Conservation (phyloP, 2,113 vertebrate genomes). For the Limnothrissa miodon region DNA sequence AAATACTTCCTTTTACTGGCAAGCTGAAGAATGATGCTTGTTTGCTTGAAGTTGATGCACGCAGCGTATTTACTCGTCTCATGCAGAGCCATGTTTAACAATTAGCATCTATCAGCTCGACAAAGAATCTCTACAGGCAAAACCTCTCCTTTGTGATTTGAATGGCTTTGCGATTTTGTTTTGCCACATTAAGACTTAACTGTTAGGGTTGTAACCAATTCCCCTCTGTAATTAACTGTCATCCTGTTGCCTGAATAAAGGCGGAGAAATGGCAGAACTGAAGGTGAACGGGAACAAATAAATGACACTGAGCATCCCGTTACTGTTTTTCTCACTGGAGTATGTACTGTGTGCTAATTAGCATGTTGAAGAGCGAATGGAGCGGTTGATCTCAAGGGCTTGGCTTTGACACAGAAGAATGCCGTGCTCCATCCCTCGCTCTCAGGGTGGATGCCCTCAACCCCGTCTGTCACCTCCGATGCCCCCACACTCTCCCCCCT, state of each 20-base stretch:
- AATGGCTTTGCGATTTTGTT: conserved; percentile 52
- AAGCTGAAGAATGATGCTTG: background rate
- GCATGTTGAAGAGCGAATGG: background rate
- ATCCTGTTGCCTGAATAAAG: conserved; percentile 49
- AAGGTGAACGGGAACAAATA: conserved; percentile 25
- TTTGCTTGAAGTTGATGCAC: conserved; percentile 22
- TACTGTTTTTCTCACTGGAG: background rate
- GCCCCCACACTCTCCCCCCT: conserved; percentile 28
- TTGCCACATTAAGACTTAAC: conserved; percentile 55
- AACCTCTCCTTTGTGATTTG: conserved; percentile 36
- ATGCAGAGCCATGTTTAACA: conserved; percentile 47
- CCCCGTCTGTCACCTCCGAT: conserved; percentile 28
- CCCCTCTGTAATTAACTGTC: conserved; percentile 61
- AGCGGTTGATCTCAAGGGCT: background rate
- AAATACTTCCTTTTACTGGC: background rate
- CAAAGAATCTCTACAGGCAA: conserved; percentile 34
- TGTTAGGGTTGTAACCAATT: conserved; percentile 44
- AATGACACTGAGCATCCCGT: background rate
- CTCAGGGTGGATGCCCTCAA: background rate
- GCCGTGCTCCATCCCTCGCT: background rate
- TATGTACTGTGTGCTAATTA: conserved; percentile 3
- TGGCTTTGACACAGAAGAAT: background rate
- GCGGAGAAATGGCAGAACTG: conserved; percentile 37
- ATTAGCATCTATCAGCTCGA: conserved; percentile 45
- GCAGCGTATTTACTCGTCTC: conserved; percentile 28